Percentiles rank a stretch among this genome's conserved stretches.
phyloP scores from a whole-genome alignment of 1,140 invertebrate genomes.

The Stegodyphus dumicola region DNA sequence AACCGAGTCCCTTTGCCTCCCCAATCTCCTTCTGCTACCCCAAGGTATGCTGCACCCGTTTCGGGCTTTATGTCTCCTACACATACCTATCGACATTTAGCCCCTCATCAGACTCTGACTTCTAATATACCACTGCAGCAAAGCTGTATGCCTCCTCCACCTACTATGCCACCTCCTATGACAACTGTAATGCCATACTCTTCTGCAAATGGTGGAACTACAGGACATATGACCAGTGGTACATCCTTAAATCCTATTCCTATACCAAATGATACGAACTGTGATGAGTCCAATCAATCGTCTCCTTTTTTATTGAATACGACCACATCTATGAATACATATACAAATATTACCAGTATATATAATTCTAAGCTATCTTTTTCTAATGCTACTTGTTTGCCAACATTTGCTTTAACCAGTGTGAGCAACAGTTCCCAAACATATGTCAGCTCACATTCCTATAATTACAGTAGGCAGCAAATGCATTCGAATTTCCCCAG shows the following conservation, averaged over 20 bases:
- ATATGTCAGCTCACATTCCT: conserved; percentile 31
- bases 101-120: conserved; percentile 1
- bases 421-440: conserved; percentile 26
- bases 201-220: conserved; percentile 24
- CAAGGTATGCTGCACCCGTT: conserved; percentile 11
- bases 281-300: conserved; percentile 55
- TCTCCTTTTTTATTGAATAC: conserved; percentile 66
- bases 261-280: conserved; percentile 37
- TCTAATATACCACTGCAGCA: conserved; percentile 12
- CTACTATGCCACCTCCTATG: conserved; percentile 15
- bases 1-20: conserved; percentile 1
- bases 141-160: conserved; percentile 42
- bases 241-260: conserved; percentile 29
- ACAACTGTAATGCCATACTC: background rate
- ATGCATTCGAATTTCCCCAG: conserved; percentile 1
- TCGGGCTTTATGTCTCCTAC: conserved; percentile 7
- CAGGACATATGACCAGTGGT: background rate
- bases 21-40: conserved; percentile 10
- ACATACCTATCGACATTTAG: conserved; percentile 15
- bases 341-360: conserved; percentile 65
- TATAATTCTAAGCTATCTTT: conserved; percentile 62
- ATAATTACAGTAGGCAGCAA: conserved; percentile 27
- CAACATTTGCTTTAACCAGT: conserved; percentile 49
- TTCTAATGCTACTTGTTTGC: conserved; percentile 57
- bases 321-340: conserved; percentile 66